These are phyloP conservation scores for Drosophila histrio DNA, from an alignment of 2,888 invertebrate genomes.

Conservation along the genomic window DNA sequence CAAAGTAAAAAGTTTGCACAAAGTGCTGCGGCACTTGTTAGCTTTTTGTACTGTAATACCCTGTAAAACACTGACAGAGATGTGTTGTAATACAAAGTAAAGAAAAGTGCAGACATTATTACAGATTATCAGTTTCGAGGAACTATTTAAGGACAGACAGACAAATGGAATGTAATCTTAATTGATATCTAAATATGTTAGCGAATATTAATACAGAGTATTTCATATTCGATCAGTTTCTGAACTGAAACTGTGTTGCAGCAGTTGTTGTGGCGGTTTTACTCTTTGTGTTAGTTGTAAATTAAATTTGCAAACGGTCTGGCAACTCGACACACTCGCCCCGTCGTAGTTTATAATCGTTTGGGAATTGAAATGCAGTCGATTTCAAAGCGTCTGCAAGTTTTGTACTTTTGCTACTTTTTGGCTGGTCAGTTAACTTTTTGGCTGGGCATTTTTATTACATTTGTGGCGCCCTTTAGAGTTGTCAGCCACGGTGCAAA, in stretches of 20 bases:
- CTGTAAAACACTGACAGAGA: too few species aligned
- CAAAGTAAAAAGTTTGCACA: constrained; percentile 71
- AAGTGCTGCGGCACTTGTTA: constrained; percentile 52
- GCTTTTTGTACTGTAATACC: constrained; percentile 38
- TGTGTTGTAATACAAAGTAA: too few species aligned
- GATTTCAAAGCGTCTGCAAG: constrained; percentile 65
- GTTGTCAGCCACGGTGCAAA: constrained; percentile 13
- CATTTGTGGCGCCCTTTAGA: constrained; percentile 57
- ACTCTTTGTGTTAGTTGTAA: constrained; percentile 60
- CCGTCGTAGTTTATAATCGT: constrained; percentile 73
- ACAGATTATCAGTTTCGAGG: too few species aligned
- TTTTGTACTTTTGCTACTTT: constrained; percentile 12
- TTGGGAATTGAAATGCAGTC: constrained; percentile 79
- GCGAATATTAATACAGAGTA: constrained; percentile 1
- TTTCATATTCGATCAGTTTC: background rate
- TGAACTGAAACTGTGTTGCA: background rate
- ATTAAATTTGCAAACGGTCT: constrained; percentile 79
- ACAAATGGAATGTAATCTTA: too few species aligned
- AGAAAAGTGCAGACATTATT: too few species aligned
- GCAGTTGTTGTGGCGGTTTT: constrained; percentile 39
- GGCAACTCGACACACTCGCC: constrained; percentile 52
- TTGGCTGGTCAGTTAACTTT: constrained; percentile 64
- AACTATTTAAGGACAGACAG: too few species aligned
- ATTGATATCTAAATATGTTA: too few species aligned
- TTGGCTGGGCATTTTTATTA: constrained; percentile 69